Evolutionary conservation across 2,113 vertebrate species (phyloP).

Genomic region (Mohoua ochrocephala): DNA sequence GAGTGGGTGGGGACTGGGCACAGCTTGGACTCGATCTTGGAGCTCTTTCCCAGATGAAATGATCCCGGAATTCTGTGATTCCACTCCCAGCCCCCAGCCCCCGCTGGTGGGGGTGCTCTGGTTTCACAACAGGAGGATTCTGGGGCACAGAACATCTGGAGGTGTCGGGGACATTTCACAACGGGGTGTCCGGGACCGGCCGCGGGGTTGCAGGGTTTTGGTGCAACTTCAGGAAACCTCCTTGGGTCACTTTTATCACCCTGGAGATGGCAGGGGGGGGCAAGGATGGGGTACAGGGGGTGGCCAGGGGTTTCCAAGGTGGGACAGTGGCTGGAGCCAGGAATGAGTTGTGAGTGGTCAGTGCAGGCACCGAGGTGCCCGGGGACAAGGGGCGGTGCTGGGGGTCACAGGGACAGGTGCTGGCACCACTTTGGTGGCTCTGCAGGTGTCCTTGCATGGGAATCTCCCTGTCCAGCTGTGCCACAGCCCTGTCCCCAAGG

Average conservation of each 20-base stretch:
- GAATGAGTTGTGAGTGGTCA: neutral
- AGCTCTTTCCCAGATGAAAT: neutral
- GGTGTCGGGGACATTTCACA: neutral
- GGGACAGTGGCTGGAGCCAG: too few relatives aligned
- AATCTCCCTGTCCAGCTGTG: neutral
- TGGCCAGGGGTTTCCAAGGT: neutral
- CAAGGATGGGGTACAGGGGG: neutral
- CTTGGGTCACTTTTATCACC: neutral
- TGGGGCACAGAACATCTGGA: neutral
- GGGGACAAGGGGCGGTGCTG: neutral
- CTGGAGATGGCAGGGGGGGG: neutral
- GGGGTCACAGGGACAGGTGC: fast-evolving
- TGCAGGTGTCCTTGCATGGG: neutral
- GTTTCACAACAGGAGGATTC: neutral
- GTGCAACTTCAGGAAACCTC: neutral
- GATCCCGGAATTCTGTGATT: neutral
- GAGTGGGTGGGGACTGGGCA: neutral
- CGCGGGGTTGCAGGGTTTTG: neutral
- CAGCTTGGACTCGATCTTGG: neutral
- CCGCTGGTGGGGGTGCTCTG: fast-evolving
- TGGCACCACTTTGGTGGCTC: neutral
- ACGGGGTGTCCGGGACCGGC: neutral
- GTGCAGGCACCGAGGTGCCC: neutral
- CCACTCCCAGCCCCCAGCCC: neutral
- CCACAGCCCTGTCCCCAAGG: neutral